These are phyloP conservation scores for Oligia strigilis DNA, from an alignment of 2,888 invertebrate genomes.

Conservation along the genomic window DNA sequence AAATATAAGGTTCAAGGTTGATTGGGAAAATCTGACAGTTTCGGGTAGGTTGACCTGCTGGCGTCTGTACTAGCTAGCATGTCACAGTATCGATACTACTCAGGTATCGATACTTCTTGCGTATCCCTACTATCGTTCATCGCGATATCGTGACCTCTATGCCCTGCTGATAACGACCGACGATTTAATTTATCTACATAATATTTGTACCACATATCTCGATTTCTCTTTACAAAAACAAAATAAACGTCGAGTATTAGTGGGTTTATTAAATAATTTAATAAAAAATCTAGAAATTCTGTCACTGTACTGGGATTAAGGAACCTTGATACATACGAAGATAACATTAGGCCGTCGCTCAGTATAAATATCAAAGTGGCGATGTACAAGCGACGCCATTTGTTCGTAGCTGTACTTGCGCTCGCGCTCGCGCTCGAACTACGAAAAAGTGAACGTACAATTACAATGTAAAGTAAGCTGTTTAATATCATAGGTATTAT, in stretches of 20 bases:
- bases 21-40: no score
- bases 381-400: conserved; percentile 15
- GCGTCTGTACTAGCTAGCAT: no score
- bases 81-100: no score
- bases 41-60: no score
- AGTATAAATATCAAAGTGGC: conserved; percentile 14
- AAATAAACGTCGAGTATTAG: conserved; percentile 6
- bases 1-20: no score
- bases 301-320: not conserved
- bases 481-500: conserved; percentile 1
- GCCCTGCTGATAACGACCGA: not conserved
- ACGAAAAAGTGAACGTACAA: conserved; percentile 7
- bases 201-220: conserved; percentile 9
- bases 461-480: not conserved
- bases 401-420: not conserved
- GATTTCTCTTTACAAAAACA: conserved; percentile 4
- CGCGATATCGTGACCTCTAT: not conserved
- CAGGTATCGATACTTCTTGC: no score
- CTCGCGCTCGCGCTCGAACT: not conserved
- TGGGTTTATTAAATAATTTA: not conserved
- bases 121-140: not conserved
- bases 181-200: conserved; percentile 5
- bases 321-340: not conserved
- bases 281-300: not conserved
- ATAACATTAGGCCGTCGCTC: not conserved